phyloP scores from a whole-genome alignment of 2,888 invertebrate genomes.

The Crepidodera aurea region DNA sequence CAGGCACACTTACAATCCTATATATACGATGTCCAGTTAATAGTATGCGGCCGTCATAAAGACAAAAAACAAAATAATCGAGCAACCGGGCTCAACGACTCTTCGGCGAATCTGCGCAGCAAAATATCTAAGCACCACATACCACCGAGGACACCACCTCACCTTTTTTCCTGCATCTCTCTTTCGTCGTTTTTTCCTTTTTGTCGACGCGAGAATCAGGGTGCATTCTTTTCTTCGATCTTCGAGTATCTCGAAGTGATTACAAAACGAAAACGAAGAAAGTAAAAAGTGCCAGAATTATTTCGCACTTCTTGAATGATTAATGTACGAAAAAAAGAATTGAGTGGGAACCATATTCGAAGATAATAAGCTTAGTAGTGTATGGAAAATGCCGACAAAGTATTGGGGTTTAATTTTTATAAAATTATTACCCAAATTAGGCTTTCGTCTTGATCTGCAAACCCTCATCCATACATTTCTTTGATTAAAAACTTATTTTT shows the following conservation, averaged over 20 bases:
- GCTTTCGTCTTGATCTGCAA: too few relatives aligned
- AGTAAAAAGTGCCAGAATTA: neutral
- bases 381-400: too few relatives aligned
- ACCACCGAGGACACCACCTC: constrained; percentile 23
- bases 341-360: neutral
- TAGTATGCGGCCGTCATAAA: constrained; percentile 25
- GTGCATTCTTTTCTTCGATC: constrained; percentile 16
- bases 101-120: constrained; percentile 35
- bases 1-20: neutral
- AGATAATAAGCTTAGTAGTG: too few relatives aligned
- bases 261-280: neutral
- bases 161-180: constrained; percentile 11
- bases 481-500: too few relatives aligned
- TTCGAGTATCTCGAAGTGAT: neutral
- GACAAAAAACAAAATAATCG: constrained; percentile 29
- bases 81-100: constrained; percentile 29
- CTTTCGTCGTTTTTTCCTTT: constrained; percentile 8
- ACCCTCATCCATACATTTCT: too few relatives aligned
- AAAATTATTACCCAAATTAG: too few relatives aligned
- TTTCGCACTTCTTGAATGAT: constrained; percentile 8
- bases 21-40: constrained; percentile 8
- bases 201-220: constrained; percentile 7
- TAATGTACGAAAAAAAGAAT: neutral
- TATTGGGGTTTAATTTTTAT: too few relatives aligned
- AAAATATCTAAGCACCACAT: constrained; percentile 33